Base-by-base conservation (phyloP, 1,140 invertebrate species). In the Myzus persicae region DNA sequence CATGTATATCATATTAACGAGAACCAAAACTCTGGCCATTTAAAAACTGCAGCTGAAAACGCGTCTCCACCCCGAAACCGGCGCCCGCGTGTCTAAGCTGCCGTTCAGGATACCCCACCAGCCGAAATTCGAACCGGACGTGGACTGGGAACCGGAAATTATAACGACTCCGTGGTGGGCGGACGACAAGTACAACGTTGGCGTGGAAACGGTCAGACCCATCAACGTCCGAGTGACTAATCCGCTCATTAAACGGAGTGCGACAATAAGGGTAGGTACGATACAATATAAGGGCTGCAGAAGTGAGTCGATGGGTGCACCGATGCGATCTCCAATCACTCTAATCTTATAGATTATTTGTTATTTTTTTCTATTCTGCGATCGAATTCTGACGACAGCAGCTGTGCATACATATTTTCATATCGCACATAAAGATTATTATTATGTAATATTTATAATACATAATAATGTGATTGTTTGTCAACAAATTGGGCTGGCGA, bases 111-210 rank as follows among this genome's bases (percentile, higher is more conserved):
- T 92, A 46, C 91, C 91, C 22, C 76, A 92, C 24, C 44, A 42
- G 1, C 76, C 44, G 11, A 42, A 82, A 26, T 24, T 46, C 36
- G 44, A 84, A 40, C 91, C 91, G 44, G 76, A 92, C 44, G 42
- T 84, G 8, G 20, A 24, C 20, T 92, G 91, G 91, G 48, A 38
- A 9, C 36, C 44, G 36, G 76, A 51, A 0, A 26, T 40, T 4
- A 9, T 2, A 31, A 26, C n/a, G 7, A 48, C 1, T 0, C 76
- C 76, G 31, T 92, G 91, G 91, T 92, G 91, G 91, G 46, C 48
- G 44, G 91, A 92, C 24, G 67, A 92, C 48, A 92, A 84, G 46
- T 92, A 92, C 44, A 92, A 92, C n/a, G 22, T 51, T 7, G 91
- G 91, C 6, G 36, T 82, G 44, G 91, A 92, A 11, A 92, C 91